Conservation (phyloP, 2,113 vertebrate species). For the Lampris incognitus region DNA sequence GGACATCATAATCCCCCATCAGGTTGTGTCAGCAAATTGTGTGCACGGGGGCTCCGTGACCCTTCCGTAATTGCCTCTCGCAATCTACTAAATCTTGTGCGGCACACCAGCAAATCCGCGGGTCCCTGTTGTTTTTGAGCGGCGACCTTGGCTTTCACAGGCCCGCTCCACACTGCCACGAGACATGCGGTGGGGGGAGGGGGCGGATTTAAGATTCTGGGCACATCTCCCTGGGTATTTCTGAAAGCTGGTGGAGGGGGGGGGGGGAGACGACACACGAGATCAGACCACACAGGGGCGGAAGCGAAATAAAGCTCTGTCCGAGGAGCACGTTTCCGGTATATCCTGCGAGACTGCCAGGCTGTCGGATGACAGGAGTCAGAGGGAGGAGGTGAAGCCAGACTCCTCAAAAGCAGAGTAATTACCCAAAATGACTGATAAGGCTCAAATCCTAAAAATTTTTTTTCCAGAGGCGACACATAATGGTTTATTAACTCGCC, state of each 20-base stretch:
- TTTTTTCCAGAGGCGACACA: conserved; percentile 51
- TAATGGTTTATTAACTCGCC: conserved; percentile 68
- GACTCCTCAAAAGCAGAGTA: conserved; percentile 63
- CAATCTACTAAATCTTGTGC: conserved; percentile 73
- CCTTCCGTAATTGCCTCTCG: conserved; percentile 71
- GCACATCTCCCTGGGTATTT: conserved; percentile 51
- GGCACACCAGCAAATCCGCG: conserved; percentile 67
- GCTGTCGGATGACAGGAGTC: conserved; percentile 15
- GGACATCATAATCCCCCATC: conserved; percentile 77
- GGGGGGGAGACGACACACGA: conserved; percentile 16
- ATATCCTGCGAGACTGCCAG: conserved; percentile 25
- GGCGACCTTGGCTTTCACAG: conserved; percentile 74
- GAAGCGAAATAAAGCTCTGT: conserved; percentile 27
- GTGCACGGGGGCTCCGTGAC: conserved; percentile 51
- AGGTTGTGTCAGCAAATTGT: conserved; percentile 71
- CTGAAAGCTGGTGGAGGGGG: conserved; percentile 51
- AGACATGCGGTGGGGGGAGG: conserved; percentile 32
- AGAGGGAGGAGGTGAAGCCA: conserved; percentile 34
- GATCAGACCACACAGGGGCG: conserved; percentile 17
- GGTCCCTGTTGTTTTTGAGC: conserved; percentile 61
- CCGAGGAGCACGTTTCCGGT: conserved; percentile 30
- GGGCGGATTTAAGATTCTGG: conserved; percentile 50
- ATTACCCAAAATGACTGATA: conserved; percentile 71
- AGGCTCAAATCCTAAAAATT: conserved; percentile 48
- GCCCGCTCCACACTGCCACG: conserved; percentile 25